These are phyloP conservation scores for Andrena flavipes DNA, from an alignment of 2,888 invertebrate genomes.

Conservation along the genomic window DNA sequence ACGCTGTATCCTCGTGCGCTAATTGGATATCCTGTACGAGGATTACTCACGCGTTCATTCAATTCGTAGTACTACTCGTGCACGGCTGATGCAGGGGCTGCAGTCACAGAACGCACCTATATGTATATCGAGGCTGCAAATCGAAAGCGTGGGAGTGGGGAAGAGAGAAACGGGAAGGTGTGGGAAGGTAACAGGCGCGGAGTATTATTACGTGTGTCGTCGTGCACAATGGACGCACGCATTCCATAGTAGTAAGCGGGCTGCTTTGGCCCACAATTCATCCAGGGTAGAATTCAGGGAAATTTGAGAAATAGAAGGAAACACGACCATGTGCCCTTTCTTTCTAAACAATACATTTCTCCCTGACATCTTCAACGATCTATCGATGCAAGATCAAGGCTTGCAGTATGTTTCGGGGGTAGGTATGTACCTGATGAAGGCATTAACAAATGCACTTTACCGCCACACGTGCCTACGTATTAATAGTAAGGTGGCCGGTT, in stretches of 20 bases:
- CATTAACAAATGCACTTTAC: background rate
- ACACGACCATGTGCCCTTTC: background rate
- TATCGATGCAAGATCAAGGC: no score
- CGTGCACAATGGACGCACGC: conserved; percentile 48
- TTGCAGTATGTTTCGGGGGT: background rate
- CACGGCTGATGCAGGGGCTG: conserved; percentile 40
- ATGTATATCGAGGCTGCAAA: conserved; percentile 32
- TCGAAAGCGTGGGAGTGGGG: conserved; percentile 22
- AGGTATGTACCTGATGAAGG: background rate
- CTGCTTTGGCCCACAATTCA: conserved; percentile 28
- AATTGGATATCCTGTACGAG: conserved; percentile 66
- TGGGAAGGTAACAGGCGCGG: conserved; percentile 59
- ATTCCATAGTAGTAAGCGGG: conserved; percentile 9
- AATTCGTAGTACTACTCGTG: conserved; percentile 61
- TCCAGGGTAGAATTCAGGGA: background rate
- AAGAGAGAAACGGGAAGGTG: conserved; percentile 32
- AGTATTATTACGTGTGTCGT: conserved; percentile 66
- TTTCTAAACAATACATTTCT: no score
- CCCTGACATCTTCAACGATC: no score
- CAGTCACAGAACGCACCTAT: conserved; percentile 45
- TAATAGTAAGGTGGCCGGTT: no score
- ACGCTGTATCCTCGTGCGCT: conserved; percentile 53
- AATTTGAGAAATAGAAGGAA: background rate
- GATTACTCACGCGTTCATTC: conserved; percentile 66
- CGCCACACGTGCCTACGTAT: no score